Conservation (phyloP, 2,113 vertebrate genomes). For the Spilogale gracilis region DNA sequence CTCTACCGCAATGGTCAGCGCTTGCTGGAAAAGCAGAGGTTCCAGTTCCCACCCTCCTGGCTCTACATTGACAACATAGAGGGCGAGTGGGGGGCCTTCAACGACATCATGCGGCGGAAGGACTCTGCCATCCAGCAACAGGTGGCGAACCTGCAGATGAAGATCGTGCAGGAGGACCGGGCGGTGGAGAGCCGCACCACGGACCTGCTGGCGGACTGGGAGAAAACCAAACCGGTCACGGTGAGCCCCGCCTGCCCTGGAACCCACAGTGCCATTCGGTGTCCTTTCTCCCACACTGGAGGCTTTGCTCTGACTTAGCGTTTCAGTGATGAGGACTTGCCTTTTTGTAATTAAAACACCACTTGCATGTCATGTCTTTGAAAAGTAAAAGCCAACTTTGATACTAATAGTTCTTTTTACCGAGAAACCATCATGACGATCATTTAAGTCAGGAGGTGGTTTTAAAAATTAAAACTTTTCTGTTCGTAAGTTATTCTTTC, state of each 20-base stretch:
- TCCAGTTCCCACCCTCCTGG: constrained; percentile 99
- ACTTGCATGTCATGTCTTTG: not conserved
- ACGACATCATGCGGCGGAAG: constrained; percentile 99
- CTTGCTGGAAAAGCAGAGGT: constrained; percentile 97
- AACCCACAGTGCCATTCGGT: accelerated
- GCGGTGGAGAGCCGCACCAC: constrained; percentile 98
- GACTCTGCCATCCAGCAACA: constrained; percentile 99
- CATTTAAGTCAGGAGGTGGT: not conserved
- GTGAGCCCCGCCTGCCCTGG: constrained; percentile 82
- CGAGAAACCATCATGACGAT: accelerated
- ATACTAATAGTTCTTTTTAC: not conserved
- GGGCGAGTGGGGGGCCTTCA: constrained; percentile 99
- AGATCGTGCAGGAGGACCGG: constrained; percentile 99
- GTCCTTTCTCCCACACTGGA: not conserved
- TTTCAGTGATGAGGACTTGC: accelerated
- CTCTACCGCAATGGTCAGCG: constrained; percentile 99
- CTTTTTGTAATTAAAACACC: not conserved
- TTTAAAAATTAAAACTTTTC: not conserved
- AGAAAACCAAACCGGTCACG: constrained; percentile 98
- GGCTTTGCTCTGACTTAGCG: accelerated
- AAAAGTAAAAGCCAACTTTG: accelerated
- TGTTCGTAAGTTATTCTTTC: not conserved
- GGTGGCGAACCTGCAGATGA: constrained; percentile 98
- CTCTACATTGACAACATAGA: constrained; percentile 99
- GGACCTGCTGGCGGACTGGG: constrained; percentile 97